Evolutionary conservation across 2,113 vertebrate species (phyloP), one percentile per base, ranked within the genome.

Genomic region (Labeo catla): DNA sequence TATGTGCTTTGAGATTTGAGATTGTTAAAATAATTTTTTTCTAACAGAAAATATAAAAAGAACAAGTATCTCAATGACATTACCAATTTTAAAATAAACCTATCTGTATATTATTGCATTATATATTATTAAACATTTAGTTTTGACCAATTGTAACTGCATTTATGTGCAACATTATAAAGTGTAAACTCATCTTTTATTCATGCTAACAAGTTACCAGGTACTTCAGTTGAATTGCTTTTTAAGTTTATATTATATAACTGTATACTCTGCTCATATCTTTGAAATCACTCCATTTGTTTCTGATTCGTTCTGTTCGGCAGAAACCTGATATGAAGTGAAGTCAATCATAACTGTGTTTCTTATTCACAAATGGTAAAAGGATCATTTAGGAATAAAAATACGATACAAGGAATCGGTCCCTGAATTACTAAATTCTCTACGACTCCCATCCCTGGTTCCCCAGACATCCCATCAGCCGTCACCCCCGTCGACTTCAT

Each of bases 391-490:
- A 23, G 21, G 45, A 47, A 47, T 47, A 21, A 49, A 74, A 74
- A 49, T 49, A 28, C 45, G 0, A 74, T 74, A 8, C 1, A 5
- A 49, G 45, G 72, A 74, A 74, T 74, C 21, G 12, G 45, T 74
- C 72, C 72, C 72, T 13, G 21, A 74, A 74, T 74, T 3, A 21
- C 72, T 76, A 28, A 76, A 76, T 23, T 28, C 72, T n/a, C 12
- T 76, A 49, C 6, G n/a, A 28, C 28, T 45, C 73, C 73, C 45
- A 15, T 76, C 73, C 45, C n/a, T 81, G 0, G 12, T 65, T n/a
- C 39, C n/a, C 10, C 78, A 81, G 57, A 79, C 76, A n/a, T 78
- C 52, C 78, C 21, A 47, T 80, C 21, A 81, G 43, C 59, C 13
- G 9, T 47, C 59, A 47, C 19, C 49, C 59, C n/a, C 34, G 49